Base-by-base conservation (phyloP, 2,797 vertebrate species). In the Sebastes itinus region DNA sequence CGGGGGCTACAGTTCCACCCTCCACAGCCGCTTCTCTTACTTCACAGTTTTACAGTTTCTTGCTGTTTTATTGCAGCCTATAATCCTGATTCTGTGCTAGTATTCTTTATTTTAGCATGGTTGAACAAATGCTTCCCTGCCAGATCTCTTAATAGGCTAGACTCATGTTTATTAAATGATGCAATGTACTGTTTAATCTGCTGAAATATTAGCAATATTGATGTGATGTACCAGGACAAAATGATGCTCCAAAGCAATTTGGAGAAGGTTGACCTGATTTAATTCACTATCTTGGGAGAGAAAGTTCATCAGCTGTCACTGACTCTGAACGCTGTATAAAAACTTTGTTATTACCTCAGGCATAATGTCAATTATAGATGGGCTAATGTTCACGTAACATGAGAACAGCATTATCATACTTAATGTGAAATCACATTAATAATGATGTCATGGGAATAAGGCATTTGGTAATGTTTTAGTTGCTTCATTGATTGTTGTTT, bases 321-420 rank as follows among this genome's bases (percentile, higher is more conserved):
- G 66, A 18, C 72, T 65, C 54, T 77, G 66, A 62, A 65, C 69
- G 33, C 58, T 68, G 60, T 55, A 33, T 35, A 60, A 73, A 72
- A 85, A 77, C 32, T 35, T 74, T 18, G 72, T 49, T 70, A 54
- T 13, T 70, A 67, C 64, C 76, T 88, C 25, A 42, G 85, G 77
- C 85, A 62, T 58, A 69, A 56, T 49, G 32, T 88, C 77, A 89
- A 88, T 90, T 86, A 88, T 87, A 75, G 61, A 92, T 85, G 35
- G 63, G 77, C 49, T 75, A 75, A 82, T 68, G 82, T 72, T 82
- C 81, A 46, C 6, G 30, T 60, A 82, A 91, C 87, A 89, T 22
- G 54, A 84, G 70, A 89, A 90, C 49, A 82, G 77, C 88, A 91
- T 90, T 90, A 91, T 86, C 84, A 83, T 81, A 65, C 69, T 77